These are phyloP conservation scores for Euthynnus affinis DNA, from an alignment of 2,797 vertebrate species.

Conservation along the genomic window DNA sequence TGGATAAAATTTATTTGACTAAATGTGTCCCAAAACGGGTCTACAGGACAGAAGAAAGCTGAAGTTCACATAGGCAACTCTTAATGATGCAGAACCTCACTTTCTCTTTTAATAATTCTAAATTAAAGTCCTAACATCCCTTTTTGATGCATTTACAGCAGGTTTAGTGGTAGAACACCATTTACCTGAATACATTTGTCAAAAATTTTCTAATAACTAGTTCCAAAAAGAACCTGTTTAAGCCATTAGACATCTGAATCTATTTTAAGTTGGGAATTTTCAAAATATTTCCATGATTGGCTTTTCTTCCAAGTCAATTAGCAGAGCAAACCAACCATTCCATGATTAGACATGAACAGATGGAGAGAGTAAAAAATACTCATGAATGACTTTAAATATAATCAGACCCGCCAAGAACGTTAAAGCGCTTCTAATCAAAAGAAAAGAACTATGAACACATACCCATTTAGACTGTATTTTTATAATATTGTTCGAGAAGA, in stretches of 20 bases:
- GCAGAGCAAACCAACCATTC: slow-evolving; percentile 11
- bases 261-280: slow-evolving; percentile 5
- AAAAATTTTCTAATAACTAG: slow-evolving; percentile 6
- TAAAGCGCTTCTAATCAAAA: too few species aligned
- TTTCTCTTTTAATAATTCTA: not conserved
- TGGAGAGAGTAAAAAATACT: slow-evolving; percentile 28
- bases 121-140: not conserved
- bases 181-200: not conserved
- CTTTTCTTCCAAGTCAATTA: slow-evolving; percentile 27
- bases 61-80: not conserved
- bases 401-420: slow-evolving; percentile 13
- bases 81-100: not conserved
- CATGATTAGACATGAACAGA: slow-evolving; percentile 31
- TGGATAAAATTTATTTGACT: slow-evolving; percentile 5
- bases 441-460: not conserved
- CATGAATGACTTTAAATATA: slow-evolving; percentile 13
- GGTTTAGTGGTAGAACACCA: not conserved
- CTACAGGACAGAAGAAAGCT: not conserved
- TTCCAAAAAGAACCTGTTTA: not conserved
- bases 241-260: not conserved
- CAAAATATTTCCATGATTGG: not conserved
- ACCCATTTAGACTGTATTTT: not conserved
- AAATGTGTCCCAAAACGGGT: slow-evolving; percentile 14
- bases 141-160: not conserved
- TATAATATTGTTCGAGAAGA: not conserved